Evolutionary conservation across 2,113 vertebrate species (phyloP), one percentile per base, ranked within the genome.

Genomic region (Lagenorhynchus albirostris): DNA sequence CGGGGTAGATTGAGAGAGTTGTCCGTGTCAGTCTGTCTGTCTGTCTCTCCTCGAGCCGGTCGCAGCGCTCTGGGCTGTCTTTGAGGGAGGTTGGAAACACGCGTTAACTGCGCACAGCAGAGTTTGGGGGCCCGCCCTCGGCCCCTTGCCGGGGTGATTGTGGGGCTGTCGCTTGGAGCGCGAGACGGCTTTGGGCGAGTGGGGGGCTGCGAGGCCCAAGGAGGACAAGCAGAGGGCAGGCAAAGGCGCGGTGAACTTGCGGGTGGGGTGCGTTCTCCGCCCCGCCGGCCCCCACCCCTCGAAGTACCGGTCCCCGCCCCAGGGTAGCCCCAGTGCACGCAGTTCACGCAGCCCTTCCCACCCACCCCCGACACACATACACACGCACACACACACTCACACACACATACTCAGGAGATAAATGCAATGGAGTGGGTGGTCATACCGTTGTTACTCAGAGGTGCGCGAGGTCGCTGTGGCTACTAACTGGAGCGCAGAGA

Each of bases 121-220:
- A 97, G 95, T 97, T 98, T 63, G 31, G 80, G 74, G 84, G 38
- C 31, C 96, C 8, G 29, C 21, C 10, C 77, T 33, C 41, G 23
- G 70, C 13, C 67, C 38, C 97, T 85, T 93, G 21, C 41, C 13
- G 4, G 36, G 63, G 55, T 53, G 83, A 18, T 44, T 20, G 14
- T 13, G n/a, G 38, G 38, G 63, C 38, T 58, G 70, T 55, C 31
- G 3, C 68, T 33, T 8, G 60, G 44, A 84, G 73, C 50, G 73
- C n/a, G 0, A 58, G 44, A 33, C 41, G n/a, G 41, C 38, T 95
- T 74, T 47, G 36, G 36, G 70, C 13, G 17, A n/a, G 55, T 25
- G 29, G 13, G 47, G 10, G 38, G 2, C 7, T 65, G 9, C 23
- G 29, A 92, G 58, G 41, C 47, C 17, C 1, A 10, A 80, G 93